Base-by-base conservation (phyloP, 2,888 invertebrate species). In the Epinotia nisella region DNA sequence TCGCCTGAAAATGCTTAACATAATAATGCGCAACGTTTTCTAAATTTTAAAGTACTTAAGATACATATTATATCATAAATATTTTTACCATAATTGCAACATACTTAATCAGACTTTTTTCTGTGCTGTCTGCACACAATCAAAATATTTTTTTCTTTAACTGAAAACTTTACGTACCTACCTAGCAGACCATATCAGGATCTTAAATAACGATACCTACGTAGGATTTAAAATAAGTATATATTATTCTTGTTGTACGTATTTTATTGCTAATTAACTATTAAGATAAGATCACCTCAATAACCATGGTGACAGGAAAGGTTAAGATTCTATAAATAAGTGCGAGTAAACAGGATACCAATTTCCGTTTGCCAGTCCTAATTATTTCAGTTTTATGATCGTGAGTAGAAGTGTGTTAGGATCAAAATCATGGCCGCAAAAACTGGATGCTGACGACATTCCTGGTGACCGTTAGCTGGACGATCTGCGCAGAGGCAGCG, bases 391-490 rank as follows among this genome's bases (percentile, higher is more conserved):
- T 83, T 87, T 85, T 86, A 85, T 81, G 83, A 84, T 80, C 82
- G 80, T 82, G 80, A 85, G 82, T 83, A 79, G 80, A 85, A 73
- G 71, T 75, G 83, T 84, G 82, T 83, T 83, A 83, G 87, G 85
- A 87, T 87, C 86, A 83, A 85, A 85, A 85, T 86, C 78, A 80
- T 81, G 78, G 81, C 82, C 76, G 84, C 87, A 87, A 90, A 90
- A 90, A 89, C 87, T 87, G 83, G 90, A 87, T 82, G 81, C 83
- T 86, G 86, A 86, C 90, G 84, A 87, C 91, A 91, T 91, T 91
- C 90, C 89, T 87, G 86, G 81, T 81, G 84, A 90, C 90, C 90
- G 90, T 91, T 92, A 91, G 84, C 83, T 88, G 86, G 89, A 87
- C 85, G 85, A 86, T 83, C 85, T 84, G 81, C 60, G 60, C 62